A percentile compares a stretch with the other conserved stretches of the same genome.
phyloP scores from a whole-genome alignment of 2,888 invertebrate genomes.

The Apodemia mormo region DNA sequence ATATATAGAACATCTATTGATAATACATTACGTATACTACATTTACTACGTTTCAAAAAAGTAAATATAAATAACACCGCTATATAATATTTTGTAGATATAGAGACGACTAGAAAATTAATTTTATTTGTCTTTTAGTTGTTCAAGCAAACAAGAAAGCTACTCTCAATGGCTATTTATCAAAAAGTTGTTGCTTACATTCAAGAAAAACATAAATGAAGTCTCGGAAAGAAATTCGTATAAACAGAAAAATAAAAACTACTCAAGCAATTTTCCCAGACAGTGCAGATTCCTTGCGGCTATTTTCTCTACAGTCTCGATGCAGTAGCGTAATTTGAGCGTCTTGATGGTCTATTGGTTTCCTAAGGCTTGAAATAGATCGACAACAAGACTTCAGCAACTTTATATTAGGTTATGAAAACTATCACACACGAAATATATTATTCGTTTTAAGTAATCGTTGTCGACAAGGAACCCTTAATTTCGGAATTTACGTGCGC shows the following conservation, averaged over 20 bases:
- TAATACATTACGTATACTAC: too few relatives aligned
- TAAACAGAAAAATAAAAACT: not conserved
- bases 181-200: not conserved
- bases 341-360: not conserved
- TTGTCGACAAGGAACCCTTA: too few relatives aligned
- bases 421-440: not conserved
- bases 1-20: too few relatives aligned
- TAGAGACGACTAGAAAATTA: not conserved
- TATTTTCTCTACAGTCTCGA: not conserved
- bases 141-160: not conserved
- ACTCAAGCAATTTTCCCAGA: slow-evolving; percentile 5
- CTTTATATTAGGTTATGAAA: not conserved
- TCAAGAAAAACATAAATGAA: slow-evolving; percentile 3
- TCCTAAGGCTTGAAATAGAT: not conserved
- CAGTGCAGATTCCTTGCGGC: slow-evolving; percentile 9
- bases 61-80: too few relatives aligned
- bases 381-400: too few relatives aligned
- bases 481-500: too few relatives aligned
- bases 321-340: not conserved
- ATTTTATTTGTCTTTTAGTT: not conserved
- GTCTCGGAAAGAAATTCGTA: not conserved
- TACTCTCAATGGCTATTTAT: not conserved
- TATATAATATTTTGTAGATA: too few relatives aligned
- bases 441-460: too few relatives aligned
- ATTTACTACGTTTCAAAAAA: too few relatives aligned